phyloP scores from a whole-genome alignment of 2,888 invertebrate genomes.

The Anaspis maculata region DNA sequence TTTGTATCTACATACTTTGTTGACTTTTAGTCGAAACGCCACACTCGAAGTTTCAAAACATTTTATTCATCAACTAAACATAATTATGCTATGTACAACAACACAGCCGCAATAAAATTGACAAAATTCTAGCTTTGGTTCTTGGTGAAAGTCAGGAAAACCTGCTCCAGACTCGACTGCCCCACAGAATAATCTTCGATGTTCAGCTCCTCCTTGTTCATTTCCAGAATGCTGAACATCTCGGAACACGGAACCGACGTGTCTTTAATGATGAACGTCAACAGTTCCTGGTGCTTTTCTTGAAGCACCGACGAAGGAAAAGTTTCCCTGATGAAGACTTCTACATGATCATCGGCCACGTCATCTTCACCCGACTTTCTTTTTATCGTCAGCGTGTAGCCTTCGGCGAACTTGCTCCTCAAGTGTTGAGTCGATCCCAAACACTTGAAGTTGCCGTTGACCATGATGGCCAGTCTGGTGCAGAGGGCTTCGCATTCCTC shows the following conservation, averaged over 20 bases:
- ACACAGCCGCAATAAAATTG: too few relatives aligned
- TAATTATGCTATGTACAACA: too few relatives aligned
- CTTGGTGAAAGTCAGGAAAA: slow-evolving; percentile 63
- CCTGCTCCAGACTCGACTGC: slow-evolving; percentile 77
- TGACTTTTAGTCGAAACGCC: too few relatives aligned
- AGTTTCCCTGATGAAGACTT: slow-evolving; percentile 28
- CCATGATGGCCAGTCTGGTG: slow-evolving; percentile 75
- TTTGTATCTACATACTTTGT: too few relatives aligned
- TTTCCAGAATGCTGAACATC: slow-evolving; percentile 71
- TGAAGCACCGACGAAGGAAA: slow-evolving; percentile 40
- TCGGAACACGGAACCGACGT: slow-evolving; percentile 58
- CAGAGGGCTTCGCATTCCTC: slow-evolving; percentile 82
- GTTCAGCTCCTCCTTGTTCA: slow-evolving; percentile 37
- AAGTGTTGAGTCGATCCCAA: slow-evolving; percentile 74
- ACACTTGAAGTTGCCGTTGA: slow-evolving; percentile 74
- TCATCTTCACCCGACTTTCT: slow-evolving; percentile 19
- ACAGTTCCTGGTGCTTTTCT: slow-evolving; percentile 62
- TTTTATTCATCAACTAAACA: too few relatives aligned
- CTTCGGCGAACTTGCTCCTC: slow-evolving; percentile 69
- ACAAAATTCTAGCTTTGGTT: slow-evolving; percentile 28
- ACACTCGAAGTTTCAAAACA: too few relatives aligned
- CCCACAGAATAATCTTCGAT: slow-evolving; percentile 77
- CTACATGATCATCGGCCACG: too few relatives aligned
- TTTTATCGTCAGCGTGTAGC: slow-evolving; percentile 40
- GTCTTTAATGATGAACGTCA: slow-evolving; percentile 62